Evolutionary conservation across 2,888 invertebrate genomes (phyloP), one percentile per base, ranked within the genome.

Genomic region (Trachelus iudaicus): DNA sequence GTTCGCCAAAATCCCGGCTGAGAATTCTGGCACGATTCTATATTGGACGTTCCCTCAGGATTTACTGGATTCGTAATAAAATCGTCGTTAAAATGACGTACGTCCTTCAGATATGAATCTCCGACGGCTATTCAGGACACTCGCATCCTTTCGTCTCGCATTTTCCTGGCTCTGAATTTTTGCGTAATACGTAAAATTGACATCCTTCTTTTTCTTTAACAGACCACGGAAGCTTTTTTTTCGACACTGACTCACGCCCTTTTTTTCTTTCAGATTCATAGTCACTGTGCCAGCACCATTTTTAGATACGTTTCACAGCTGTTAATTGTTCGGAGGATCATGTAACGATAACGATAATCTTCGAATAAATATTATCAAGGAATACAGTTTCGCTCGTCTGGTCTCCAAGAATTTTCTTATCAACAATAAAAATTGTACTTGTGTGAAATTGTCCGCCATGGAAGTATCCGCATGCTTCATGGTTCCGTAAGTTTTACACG

Each of bases 81-180:
- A 81, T 79, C 56, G 56, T 56, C 56, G 81, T 81, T 81, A 81
- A 81, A 79, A 81, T 81, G 81, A 81, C 79, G 71, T 76, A 81
- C 79, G 74, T 56, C 56, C 56, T 56, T 56, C 56, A 56, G 56
- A 56, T 56, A 56, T 56, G 56, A 56, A 56, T 56, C 56, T 56
- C 56, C 56, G 56, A 23, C 56, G 23, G 56, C 56, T 23, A 56
- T 56, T 56, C 15, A 56, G 56, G 6, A 23, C 15, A 56, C 23
- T 40, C 40, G 2, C 23, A 56, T 56, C 23, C 56, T 56, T 56
- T 23, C 56, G 56, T 56, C 56, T 56, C 56, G 56, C 23, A 23
- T 56, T 56, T 56, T 56, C 6, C 56, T 56, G 56, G 56, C 56
- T 56, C 56, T 23, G 56, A 56, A 56, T 56, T 23, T 56, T 23